These are phyloP conservation scores for Drosophila dunni DNA, from an alignment of 1,140 invertebrate species.

Conservation along the genomic window DNA sequence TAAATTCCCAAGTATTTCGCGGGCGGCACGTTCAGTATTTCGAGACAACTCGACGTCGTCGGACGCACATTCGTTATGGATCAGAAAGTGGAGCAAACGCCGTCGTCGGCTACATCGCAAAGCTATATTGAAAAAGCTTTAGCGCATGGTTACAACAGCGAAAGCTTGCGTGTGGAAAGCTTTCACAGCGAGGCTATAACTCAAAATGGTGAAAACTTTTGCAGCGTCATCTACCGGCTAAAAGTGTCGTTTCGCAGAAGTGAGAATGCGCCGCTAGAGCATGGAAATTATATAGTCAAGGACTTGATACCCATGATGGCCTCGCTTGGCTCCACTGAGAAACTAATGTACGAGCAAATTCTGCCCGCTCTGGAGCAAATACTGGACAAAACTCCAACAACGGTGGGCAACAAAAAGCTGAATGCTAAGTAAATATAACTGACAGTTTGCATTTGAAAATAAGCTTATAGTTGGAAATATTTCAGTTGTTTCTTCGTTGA, in stretches of 20 bases:
- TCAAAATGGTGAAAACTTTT: conserved; percentile 67
- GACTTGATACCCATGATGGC: conserved; percentile 53
- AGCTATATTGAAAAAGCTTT: conserved; percentile 55
- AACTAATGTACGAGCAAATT: conserved; percentile 54
- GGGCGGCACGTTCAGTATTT: conserved; percentile 36
- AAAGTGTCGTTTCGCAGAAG: conserved; percentile 46
- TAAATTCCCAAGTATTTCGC: conserved; percentile 19
- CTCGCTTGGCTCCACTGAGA: conserved; percentile 59
- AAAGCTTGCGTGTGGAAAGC: conserved; percentile 45
- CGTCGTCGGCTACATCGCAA: not conserved
- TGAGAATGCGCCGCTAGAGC: conserved; percentile 31
- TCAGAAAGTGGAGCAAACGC: conserved; percentile 16
- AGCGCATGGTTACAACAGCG: conserved; percentile 36
- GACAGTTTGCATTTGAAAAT: not conserved
- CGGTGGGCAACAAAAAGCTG: conserved; percentile 43
- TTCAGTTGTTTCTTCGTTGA: conserved; percentile 53
- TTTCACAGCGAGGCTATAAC: conserved; percentile 40
- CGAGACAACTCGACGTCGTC: conserved; percentile 14
- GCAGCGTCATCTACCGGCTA: conserved; percentile 65
- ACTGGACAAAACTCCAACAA: conserved; percentile 6
- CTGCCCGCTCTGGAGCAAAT: conserved; percentile 59
- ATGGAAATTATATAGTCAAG: conserved; percentile 57
- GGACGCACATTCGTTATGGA: conserved; percentile 39
- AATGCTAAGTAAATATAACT: conserved; percentile 55
- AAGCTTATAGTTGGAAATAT: not conserved